These are phyloP conservation scores for Pangasius mekongensis DNA, from an alignment of 2,797 vertebrate genomes.

Conservation along the genomic window DNA sequence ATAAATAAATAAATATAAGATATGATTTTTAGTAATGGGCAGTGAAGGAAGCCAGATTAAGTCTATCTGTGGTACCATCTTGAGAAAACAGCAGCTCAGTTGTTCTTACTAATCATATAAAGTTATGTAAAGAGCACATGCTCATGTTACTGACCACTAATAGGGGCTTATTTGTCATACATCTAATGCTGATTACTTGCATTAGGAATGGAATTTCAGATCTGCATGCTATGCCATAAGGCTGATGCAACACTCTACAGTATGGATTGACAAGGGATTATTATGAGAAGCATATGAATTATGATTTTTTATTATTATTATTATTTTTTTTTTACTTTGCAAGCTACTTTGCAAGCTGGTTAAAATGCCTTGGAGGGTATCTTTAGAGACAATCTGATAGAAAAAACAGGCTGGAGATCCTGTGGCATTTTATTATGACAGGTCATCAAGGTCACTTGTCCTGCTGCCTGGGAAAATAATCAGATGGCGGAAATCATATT, in stretches of 20 bases:
- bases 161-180: constrained; percentile 32
- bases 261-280: background rate
- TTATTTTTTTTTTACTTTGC: background rate
- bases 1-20: too few relatives aligned
- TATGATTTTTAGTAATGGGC: background rate
- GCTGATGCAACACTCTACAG: background rate
- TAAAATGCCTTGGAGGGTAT: background rate
- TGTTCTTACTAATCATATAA: constrained; percentile 37
- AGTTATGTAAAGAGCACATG: constrained; percentile 41
- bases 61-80: constrained; percentile 23
- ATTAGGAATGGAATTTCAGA: constrained; percentile 44
- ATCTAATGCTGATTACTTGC: constrained; percentile 32
- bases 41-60: constrained; percentile 22
- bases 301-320: background rate
- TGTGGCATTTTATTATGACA: background rate
- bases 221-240: constrained; percentile 17
- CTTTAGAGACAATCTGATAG: background rate
- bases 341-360: background rate
- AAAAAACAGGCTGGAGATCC: background rate
- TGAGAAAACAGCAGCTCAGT: constrained; percentile 39
- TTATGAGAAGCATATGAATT: background rate
- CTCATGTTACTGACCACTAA: constrained; percentile 33
- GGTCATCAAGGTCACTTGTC: background rate
- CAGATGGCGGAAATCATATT: background rate
- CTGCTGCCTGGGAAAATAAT: constrained; percentile 9